Evolutionary conservation across 2,888 invertebrate genomes (phyloP), one percentile per base, ranked within the genome.

Genomic region (Phortica okadai): DNA sequence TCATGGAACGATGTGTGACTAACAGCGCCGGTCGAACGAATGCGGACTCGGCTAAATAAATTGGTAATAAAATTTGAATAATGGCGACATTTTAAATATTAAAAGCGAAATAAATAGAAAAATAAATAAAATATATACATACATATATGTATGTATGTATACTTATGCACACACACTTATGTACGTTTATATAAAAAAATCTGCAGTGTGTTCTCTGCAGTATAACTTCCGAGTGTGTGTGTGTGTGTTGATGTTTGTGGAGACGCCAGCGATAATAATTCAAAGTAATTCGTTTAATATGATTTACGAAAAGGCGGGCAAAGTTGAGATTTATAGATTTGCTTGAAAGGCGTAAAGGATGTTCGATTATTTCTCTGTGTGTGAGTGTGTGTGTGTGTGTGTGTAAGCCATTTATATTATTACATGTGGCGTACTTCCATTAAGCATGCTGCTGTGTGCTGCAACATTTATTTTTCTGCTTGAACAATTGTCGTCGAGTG

Each of bases 51-150:
- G n/a, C 76, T 78, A 81, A 85, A 85, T 83, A 85, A 85, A 85
- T 85, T 86, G 85, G 88, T 88, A 83, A 85, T 88, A 85, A 88
- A 86, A 86, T 84, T 85, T 85, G 87, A 88, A 82, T 86, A 88
- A 85, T 88, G 84, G 87, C 86, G 75, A 83, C 81, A 83, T 86
- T 88, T 86, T 62, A 62, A 62, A 62, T 84, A 83, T 88, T 87
- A 81, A 88, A 85, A 81, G 70, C 76, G 86, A 76, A 85, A 83
- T 88, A 85, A 83, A 87, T 87, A 83, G 16, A 14, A 59, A 59
- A 59, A 21, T 21, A 4, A 59, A 54, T 14, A 56, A 54, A 21
- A 56, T 56, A 85, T 83, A 82, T 79, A 83, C 80, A 84, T 84
- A 87, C 80, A 84, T 84, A 87, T 87, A 84, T 83, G 85, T 33